phyloP scores from a whole-genome alignment of 2,888 invertebrate species.

The Omphaloscelis lunosa region DNA sequence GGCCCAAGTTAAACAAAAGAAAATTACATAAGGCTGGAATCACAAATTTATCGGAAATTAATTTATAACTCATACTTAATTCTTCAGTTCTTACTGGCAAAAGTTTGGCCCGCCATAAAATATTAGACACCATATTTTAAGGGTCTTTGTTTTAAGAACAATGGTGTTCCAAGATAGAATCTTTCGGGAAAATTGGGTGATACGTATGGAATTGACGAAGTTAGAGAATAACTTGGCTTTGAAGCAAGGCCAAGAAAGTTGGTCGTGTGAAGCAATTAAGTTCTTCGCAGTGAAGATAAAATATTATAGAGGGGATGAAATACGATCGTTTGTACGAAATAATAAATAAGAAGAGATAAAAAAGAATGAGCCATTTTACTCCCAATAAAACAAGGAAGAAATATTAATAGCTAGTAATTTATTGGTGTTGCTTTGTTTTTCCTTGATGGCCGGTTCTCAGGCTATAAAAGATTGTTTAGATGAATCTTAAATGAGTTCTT shows the following conservation, averaged over 20 bases:
- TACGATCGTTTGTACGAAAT: constrained; percentile 51
- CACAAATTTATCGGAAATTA: constrained; percentile 65
- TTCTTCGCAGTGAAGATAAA: constrained; percentile 54
- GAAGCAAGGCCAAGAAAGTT: constrained; percentile 66
- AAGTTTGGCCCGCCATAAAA: constrained; percentile 60
- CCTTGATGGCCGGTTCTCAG: constrained; percentile 7
- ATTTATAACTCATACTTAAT: constrained; percentile 63
- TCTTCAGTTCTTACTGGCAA: constrained; percentile 45
- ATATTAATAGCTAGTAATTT: constrained; percentile 49
- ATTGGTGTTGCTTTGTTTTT: constrained; percentile 39
- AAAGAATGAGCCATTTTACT: constrained; percentile 42
- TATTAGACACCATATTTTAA: constrained; percentile 68
- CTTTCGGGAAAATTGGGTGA: constrained; percentile 63
- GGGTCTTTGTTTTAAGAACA: constrained; percentile 64
- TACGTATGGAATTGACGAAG: constrained; percentile 65
- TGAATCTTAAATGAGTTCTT: constrained; percentile 22
- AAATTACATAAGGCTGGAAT: constrained; percentile 27
- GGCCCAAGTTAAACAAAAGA: constrained; percentile 46
- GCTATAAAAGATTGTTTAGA: not conserved
- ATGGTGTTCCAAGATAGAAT: constrained; percentile 60
- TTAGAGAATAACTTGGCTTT: constrained; percentile 60
- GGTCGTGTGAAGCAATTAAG: constrained; percentile 65
- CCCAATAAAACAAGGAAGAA: constrained; percentile 44
- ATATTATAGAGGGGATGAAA: constrained; percentile 53
- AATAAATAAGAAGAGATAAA: constrained; percentile 60